Base-by-base conservation (phyloP, 2,888 invertebrate species). In the Habrosyne pyritoides region DNA sequence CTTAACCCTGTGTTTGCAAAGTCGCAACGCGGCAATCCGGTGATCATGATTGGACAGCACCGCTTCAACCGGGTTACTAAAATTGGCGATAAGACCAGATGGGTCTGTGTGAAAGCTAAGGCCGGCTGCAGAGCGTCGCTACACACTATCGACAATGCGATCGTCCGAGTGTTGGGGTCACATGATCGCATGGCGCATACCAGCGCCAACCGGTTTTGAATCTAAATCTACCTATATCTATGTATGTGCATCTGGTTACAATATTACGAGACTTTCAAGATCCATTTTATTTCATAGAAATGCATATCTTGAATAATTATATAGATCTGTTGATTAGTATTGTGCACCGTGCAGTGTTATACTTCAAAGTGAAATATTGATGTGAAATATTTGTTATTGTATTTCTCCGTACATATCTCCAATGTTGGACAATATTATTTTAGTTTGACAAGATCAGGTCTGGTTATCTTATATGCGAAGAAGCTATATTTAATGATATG, bases 81-180 rank as follows among this genome's bases (percentile, higher is more conserved):
- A 48, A 57, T 61, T 3, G 75, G 73, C 4, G 0, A 3, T 0
- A 71, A 59, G 36, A 65, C 53, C n/a, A 61, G 77, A 2, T 78
- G 79, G 79, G 50, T 61, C 7, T 79, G 79, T 28, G 65, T 67
- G 10, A 77, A 74, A 62, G 84, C 84, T 0, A 84, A 84, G 56
- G 79, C 83, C 2, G 85, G 86, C 22, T 86, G 86, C 63, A 69
- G 84, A 53, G 86, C 86, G 0, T 82, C 83, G 0, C 69, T 86
- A 12, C 83, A 83, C 57, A 86, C 86, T 1, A 78, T 81, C 77
- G 81, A 86, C 62, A 85, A 85, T 60, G 83, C 83, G 12, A 84
- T 86, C 54, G 84, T 85, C 8, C 68, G 84, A n/a, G 85, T 86
- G 6, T 84, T 83, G 83, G 84, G 86, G 7, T 79, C 82, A 61